phyloP scores from a whole-genome alignment of 2,888 invertebrate species.

The Apotomis turbidana region DNA sequence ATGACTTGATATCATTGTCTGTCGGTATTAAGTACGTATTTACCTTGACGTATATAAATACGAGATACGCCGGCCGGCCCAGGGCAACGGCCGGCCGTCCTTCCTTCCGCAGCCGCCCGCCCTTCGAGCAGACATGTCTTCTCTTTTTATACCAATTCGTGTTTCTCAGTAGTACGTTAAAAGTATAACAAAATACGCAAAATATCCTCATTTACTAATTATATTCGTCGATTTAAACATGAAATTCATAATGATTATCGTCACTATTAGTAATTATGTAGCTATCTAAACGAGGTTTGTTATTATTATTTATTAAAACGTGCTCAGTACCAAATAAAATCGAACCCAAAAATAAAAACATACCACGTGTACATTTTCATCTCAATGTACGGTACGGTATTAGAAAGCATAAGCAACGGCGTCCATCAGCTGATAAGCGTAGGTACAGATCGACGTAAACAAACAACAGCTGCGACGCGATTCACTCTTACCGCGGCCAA shows the following conservation, averaged over 20 bases:
- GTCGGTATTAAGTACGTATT: conserved; percentile 28
- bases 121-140: conserved; percentile 48
- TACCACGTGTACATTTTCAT: conserved; percentile 24
- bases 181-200: conserved; percentile 2
- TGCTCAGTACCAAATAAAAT: neutral
- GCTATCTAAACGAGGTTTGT: neutral
- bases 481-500: conserved; percentile 2
- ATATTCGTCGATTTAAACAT: conserved; percentile 6
- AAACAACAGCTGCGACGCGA: conserved; percentile 40
- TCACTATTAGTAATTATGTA: conserved; percentile 1
- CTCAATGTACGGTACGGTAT: conserved; percentile 15
- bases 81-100: conserved; percentile 71
- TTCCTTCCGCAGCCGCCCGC: conserved; percentile 65
- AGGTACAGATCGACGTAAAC: conserved; percentile 56
- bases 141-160: conserved; percentile 28
- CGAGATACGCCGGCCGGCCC: conserved; percentile 44
- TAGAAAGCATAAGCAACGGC: conserved; percentile 43
- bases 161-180: conserved; percentile 14
- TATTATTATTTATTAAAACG: neutral
- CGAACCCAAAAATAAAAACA: conserved; percentile 5
- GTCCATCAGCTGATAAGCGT: conserved; percentile 74
- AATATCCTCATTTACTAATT: conserved; percentile 19
- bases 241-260: conserved; percentile 19
- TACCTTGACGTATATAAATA: conserved; percentile 41
- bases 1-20: conserved; percentile 29